Evolutionary conservation across 2,888 invertebrate genomes (phyloP).

Genomic region (Ligdia adustata): DNA sequence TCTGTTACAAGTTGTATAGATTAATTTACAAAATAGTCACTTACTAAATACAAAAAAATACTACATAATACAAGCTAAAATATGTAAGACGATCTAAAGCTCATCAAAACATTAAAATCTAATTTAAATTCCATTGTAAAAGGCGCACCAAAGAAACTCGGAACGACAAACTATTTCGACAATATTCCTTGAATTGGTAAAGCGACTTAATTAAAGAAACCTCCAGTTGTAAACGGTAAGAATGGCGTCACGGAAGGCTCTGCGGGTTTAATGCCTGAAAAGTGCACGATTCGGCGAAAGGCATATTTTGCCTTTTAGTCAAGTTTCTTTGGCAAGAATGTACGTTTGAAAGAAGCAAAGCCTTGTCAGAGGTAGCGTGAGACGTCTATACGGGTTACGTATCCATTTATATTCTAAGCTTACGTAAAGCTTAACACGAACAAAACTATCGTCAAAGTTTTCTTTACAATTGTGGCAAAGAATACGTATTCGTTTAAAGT

Average conservation of each 20-base stretch:
- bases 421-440: too few relatives aligned
- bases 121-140: slow-evolving; percentile 20
- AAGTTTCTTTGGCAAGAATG: slow-evolving; percentile 5
- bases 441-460: too few relatives aligned
- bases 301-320: slow-evolving; percentile 1
- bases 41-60: not conserved
- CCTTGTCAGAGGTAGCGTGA: not conserved
- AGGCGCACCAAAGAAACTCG: slow-evolving; percentile 2
- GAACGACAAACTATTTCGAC: slow-evolving; percentile 11
- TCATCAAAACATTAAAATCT: slow-evolving; percentile 12
- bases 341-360: not conserved
- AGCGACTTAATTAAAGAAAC: slow-evolving; percentile 25
- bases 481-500: too few relatives aligned
- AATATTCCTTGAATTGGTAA: slow-evolving; percentile 16
- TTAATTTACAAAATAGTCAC: not conserved
- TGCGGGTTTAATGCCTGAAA: slow-evolving; percentile 7
- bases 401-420: too few relatives aligned
- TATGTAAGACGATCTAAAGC: not conserved
- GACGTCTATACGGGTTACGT: not conserved
- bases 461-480: too few relatives aligned
- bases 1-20: too few relatives aligned
- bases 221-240: slow-evolving; percentile 1
- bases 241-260: not conserved
- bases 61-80: not conserved
- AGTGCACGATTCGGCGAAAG: slow-evolving; percentile 7